Base-by-base conservation (phyloP, 2,888 invertebrate genomes). In the Brachylomia viminalis region DNA sequence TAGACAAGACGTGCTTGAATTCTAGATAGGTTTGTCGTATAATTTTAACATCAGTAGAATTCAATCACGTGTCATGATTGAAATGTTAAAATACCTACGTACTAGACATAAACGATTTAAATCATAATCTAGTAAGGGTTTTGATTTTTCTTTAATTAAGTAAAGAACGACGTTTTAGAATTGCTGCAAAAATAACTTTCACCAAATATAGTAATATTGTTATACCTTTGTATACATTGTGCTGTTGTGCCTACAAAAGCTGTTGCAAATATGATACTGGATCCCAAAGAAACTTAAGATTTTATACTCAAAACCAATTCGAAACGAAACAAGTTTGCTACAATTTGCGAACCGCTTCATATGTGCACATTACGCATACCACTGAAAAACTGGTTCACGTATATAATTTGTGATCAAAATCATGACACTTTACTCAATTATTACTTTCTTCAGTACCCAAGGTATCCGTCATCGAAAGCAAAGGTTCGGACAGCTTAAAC, bases 271-370 rank as follows among this genome's bases (percentile, higher is more conserved):
- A 88, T 94, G 92, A 88, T 89, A 83, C 82, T 81, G 71, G 73
- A 82, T 80, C 75, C 75, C 83, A 84, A 82, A 80, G 71, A 87
- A 86, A 77, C 89, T 87, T 85, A 87, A 82, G 88, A 90, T 91
- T 93, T 93, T 94, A 94, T 94, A 94, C 90, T 86, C 87, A 80
- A 90, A 90, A 91, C 88, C 86, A 83, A 87, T 84, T 86, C 80
- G 80, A 75, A 75, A 72, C 71, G 88, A 85, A 93, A 93, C 93
- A 75, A 88, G 93, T 93, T 75, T 90, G 38, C 77, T 85, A 83
- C 76, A 89, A 85, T 84, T 86, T 88, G 86, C 84, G 81, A 84
- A 83, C 83, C 54, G 83, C 82, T 84, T 82, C 69, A 77, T 38
- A 79, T 78, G 75, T 87, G 86, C 83, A 83, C 89, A 87, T 88